Evolutionary conservation across 37 sponge, comb jelly and placozoan species (phyloP), one percentile per base, ranked within the genome.

Genomic region (Sycon ciliatum): DNA sequence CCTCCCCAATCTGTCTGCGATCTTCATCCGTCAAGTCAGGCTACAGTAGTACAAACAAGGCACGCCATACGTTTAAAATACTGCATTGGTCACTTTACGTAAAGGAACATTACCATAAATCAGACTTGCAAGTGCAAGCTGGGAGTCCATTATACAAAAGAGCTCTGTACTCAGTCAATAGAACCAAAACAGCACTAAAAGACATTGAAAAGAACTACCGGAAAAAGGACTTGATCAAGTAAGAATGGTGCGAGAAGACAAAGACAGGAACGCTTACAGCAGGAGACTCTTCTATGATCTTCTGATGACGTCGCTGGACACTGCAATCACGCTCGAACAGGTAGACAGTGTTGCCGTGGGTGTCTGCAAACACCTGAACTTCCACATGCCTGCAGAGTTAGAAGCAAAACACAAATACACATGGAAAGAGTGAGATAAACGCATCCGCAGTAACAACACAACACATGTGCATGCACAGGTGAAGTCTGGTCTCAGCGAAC

Each of bases 241-340:
- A n/a, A n/a, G n/a, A n/a, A n/a, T n/a, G n/a, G n/a, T n/a, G n/a
- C n/a, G n/a, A n/a, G n/a, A n/a, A n/a, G n/a, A 20, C n/a, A n/a
- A n/a, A n/a, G n/a, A n/a, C n/a, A n/a, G 49, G 13, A 13, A 42
- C 13, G 9, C 49, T 42, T 11, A 68, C 87, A 57, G 91, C 95
- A 28, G 95, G 95, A n/a, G 95, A 90, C 40, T 94, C 95, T 54
- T 94, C 95, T 7, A 94, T 94, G 67, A 94, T 86, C 76, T 94
- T 94, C 80, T 94, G 95, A 71, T 94, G 87, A 56, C 95, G 57
- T 64, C 95, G 73, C 69, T 94, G 95, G 9, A 94, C 90, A 55
- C 87, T 86, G 74, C 95, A 94, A 80, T 94, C 95, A 38, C 95
- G 64, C 76, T 89, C 91, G 71, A 83, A 89, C 34, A 94, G 76